Evolutionary conservation across 2,797 vertebrate species (phyloP), one percentile per base, ranked within the genome.

Genomic region (Peromyscus eremicus): DNA sequence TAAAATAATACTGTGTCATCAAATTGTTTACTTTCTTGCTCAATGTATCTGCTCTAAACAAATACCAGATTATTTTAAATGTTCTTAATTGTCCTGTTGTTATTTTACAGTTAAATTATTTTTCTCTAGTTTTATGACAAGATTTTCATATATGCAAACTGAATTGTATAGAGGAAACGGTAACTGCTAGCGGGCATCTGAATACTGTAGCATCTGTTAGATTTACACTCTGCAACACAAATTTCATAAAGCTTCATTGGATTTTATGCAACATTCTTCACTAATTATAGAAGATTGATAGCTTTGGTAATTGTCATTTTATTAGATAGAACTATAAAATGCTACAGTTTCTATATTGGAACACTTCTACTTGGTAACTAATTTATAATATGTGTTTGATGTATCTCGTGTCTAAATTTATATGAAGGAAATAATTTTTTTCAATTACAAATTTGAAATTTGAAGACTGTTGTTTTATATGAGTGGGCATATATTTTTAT

Each of bases 101-200:
- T 96, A 97, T 96, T 98, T 98, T 98, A 97, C 91, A 98, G 98
- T 97, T 97, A 98, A 98, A 94, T 98, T 97, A 87, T 98, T 95
- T 98, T 97, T 98, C 94, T 97, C 46, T 94, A 92, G 96, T 97
- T 97, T 98, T 97, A 97, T 97, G 97, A 96, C 97, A 98, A 98
- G 98, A 98, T 98, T 98, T 98, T 98, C 97, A 98, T 98, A 98
- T 98, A 98, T 98, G 98, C 98, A 99, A 99, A 99, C 99, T 99
- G 98, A 99, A 98, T 99, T 99, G 98, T 99, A 98, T 98, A 99
- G 98, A 99, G 99, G 98, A 98, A 95, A 98, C 98, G 98, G 99
- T 98, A 99, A 99, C 99, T 99, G 99, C 99, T 99, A 99, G 98
- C 98, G 99, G 99, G 99, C 99, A 99, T 99, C 98, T 99, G 98